A percentile compares a stretch with the other conserved stretches of the same genome.
phyloP scores from a whole-genome alignment of 2,888 invertebrate genomes.

The Spatulosminthurus flaviceps region DNA sequence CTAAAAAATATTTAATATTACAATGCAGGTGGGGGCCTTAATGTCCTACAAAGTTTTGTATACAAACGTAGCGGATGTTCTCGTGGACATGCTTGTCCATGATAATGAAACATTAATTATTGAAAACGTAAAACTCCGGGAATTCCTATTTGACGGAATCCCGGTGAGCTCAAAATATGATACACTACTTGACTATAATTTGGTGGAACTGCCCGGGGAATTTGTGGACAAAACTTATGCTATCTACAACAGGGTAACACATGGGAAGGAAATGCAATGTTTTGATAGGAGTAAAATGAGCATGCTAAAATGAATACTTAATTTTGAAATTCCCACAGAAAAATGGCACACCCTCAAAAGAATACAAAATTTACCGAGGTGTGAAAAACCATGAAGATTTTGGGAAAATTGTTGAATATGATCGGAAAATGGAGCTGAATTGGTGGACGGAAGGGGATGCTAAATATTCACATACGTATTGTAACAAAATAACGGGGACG shows the following conservation, averaged over 20 bases:
- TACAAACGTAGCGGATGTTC: neutral
- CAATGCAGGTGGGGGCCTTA: too few species aligned
- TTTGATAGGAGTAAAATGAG: neutral
- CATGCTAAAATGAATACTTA: too few species aligned
- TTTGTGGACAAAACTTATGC: neutral
- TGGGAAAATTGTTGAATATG: neutral
- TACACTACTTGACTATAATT: neutral
- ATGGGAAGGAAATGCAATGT: neutral
- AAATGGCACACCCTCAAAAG: neutral
- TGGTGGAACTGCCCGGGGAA: neutral
- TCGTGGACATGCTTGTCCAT: neutral
- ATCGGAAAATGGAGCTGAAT: neutral
- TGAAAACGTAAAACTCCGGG: neutral
- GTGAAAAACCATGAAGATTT: neutral
- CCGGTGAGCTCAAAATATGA: neutral
- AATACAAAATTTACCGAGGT: neutral
- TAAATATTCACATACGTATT: too few species aligned
- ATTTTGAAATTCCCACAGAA: neutral
- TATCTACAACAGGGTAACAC: neutral
- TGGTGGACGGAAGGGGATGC: neutral
- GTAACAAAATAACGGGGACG: neutral
- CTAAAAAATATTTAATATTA: too few species aligned
- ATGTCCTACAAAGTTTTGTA: neutral
- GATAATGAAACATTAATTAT: neutral
- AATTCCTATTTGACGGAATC: neutral